Conservation (phyloP, 2,888 invertebrate genomes). For the Melinaea menophilus region DNA sequence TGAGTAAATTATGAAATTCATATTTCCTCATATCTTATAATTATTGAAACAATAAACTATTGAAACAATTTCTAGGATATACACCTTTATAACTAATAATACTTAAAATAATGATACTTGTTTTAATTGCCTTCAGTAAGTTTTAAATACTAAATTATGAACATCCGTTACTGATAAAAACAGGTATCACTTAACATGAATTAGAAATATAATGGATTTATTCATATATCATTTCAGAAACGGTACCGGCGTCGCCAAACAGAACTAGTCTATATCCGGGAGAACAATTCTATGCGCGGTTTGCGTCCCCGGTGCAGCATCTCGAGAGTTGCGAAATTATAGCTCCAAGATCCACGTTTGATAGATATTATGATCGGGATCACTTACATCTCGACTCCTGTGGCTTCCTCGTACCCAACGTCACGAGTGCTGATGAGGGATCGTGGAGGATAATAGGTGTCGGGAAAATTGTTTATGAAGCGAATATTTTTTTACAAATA, state of each 20-base stretch:
- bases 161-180: too few species aligned
- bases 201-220: too few species aligned
- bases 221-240: constrained; percentile 44
- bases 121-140: neutral
- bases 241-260: constrained; percentile 36
- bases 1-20: constrained; percentile 33
- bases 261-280: constrained; percentile 37
- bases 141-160: neutral
- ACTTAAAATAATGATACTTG: too few species aligned
- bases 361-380: constrained; percentile 51
- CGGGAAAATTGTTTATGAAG: constrained; percentile 52
- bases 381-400: constrained; percentile 43
- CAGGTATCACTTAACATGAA: too few species aligned
- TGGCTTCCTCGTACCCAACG: constrained; percentile 48
- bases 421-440: constrained; percentile 51
- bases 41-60: too few species aligned
- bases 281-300: constrained; percentile 45
- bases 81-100: too few species aligned
- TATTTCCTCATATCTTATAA: neutral
- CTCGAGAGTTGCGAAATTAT: constrained; percentile 53
- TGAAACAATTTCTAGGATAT: too few species aligned
- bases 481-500: constrained; percentile 37
- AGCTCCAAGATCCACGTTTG: constrained; percentile 47
- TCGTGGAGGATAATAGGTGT: constrained; percentile 56
- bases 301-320: constrained; percentile 47